Percentiles rank a stretch among this genome's conserved stretches.
Evolutionary conservation across 2,797 vertebrate genomes (phyloP).

Genomic region (Melopsittacus undulatus): DNA sequence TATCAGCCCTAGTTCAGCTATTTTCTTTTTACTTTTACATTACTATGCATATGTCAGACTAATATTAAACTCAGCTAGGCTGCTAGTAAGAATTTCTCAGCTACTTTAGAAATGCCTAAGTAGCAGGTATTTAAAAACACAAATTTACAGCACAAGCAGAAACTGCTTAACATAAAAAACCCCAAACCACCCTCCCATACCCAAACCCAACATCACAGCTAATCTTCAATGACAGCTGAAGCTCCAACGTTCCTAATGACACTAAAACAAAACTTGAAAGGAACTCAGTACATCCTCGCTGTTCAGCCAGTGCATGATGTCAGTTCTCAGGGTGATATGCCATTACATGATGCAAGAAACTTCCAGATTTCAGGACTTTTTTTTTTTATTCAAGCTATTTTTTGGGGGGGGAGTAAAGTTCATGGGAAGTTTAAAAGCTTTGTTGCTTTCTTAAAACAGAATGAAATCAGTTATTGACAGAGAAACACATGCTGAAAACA

Average conservation of each 20-base stretch:
- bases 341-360: neutral
- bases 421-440: neutral
- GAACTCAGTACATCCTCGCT: neutral
- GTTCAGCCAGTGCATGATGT: neutral
- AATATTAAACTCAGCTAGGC: neutral
- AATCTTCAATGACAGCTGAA: neutral
- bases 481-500: neutral
- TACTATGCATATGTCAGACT: neutral
- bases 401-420: accelerated
- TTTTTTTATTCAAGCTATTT: neutral
- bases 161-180: neutral
- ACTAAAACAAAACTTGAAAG: neutral
- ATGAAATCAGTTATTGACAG: neutral
- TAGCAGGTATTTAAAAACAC: neutral
- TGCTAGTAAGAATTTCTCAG: neutral
- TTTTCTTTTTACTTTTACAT: neutral
- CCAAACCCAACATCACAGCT: neutral
- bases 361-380: neutral
- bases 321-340: neutral
- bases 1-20: neutral
- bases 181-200: neutral
- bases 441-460: neutral
- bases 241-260: neutral
- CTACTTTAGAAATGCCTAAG: neutral
- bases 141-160: neutral